phyloP scores from a whole-genome alignment of 2,113 vertebrate genomes.

The Gymnarchus niloticus region DNA sequence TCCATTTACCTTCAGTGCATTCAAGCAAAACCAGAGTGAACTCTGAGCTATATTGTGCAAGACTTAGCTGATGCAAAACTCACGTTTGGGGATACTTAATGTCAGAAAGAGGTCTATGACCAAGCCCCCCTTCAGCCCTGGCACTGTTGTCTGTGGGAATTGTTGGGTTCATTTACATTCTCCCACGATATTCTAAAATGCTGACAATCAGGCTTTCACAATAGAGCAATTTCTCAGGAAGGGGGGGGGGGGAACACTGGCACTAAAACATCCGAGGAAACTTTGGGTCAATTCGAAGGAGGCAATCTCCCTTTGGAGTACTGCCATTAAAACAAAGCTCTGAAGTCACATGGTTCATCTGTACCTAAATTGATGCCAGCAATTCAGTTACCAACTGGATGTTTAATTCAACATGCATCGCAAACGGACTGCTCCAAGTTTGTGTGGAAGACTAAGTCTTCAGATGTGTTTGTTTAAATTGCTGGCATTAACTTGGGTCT shows the following conservation, averaged over 20 bases:
- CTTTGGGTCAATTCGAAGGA: not conserved
- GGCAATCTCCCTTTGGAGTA: not conserved
- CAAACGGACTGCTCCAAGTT: not conserved
- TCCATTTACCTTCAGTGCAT: not conserved
- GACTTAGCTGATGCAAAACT: not conserved
- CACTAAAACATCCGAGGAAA: not conserved
- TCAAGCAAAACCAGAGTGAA: not conserved
- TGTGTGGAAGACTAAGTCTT: not conserved
- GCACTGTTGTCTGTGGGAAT: too few species aligned
- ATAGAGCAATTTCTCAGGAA: not conserved
- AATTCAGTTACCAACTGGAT: not conserved
- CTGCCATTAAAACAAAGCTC: not conserved
- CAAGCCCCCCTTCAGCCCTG: too few species aligned
- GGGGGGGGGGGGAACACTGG: conserved; percentile 1
- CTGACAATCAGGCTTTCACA: not conserved
- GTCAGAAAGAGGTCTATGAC: not conserved
- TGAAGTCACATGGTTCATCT: not conserved
- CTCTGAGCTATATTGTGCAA: not conserved
- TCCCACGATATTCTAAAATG: not conserved
- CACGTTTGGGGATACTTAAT: not conserved
- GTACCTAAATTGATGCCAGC: not conserved
- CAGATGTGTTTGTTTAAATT: not conserved
- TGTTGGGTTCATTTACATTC: not conserved
- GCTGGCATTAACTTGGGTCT: too few species aligned
- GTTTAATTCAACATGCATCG: not conserved